These are phyloP conservation scores for Dinocampus coccinellae DNA, from an alignment of 2,888 invertebrate species.

Conservation along the genomic window DNA sequence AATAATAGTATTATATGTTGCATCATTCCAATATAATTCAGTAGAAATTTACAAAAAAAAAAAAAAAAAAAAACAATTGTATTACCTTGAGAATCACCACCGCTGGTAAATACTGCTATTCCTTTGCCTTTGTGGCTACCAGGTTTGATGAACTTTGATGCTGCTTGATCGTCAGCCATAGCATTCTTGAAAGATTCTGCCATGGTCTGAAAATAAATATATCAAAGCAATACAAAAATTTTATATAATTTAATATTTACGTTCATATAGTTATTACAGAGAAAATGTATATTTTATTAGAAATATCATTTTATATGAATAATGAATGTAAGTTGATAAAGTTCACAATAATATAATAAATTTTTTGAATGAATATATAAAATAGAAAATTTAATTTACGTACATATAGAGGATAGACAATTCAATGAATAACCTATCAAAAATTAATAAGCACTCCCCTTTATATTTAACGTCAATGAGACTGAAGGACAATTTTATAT, in stretches of 20 bases:
- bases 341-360: neutral
- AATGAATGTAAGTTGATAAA: slow-evolving; percentile 35
- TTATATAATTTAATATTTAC: neutral
- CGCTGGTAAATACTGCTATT: slow-evolving; percentile 96
- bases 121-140: slow-evolving; percentile 92
- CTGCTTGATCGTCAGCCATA: slow-evolving; percentile 68
- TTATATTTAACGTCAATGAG: neutral
- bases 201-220: slow-evolving; percentile 40
- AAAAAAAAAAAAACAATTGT: neutral
- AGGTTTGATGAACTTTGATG: slow-evolving; percentile 81
- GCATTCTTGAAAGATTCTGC: slow-evolving; percentile 40
- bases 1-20: slow-evolving; percentile 21
- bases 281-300: neutral
- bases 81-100: slow-evolving; percentile 93
- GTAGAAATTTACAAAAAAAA: slow-evolving; percentile 4
- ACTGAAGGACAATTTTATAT: neutral
- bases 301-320: slow-evolving; percentile 26
- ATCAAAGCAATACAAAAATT: too few species aligned
- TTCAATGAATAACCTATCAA: neutral
- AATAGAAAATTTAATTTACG: too few species aligned
- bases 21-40: slow-evolving; percentile 27
- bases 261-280: slow-evolving; percentile 2
- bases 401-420: too few species aligned
- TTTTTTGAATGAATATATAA: too few species aligned
- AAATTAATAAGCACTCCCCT: neutral